Evolutionary conservation across 2,113 vertebrate species (phyloP), one percentile per base, ranked within the genome.

Genomic region (Pterocles gutturalis): DNA sequence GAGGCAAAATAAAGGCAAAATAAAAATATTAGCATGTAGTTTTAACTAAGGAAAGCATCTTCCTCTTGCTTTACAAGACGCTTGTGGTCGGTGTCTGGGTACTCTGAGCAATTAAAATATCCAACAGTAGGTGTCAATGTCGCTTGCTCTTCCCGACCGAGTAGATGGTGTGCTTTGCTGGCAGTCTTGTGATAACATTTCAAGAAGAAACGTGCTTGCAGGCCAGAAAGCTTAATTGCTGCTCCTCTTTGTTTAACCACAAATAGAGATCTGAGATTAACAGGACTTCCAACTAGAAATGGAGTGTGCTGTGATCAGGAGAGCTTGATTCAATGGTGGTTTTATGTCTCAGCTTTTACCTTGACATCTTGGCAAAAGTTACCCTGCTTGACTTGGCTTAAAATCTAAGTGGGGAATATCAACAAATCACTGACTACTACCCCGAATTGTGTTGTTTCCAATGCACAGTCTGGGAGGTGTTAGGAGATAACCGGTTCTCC

Each of bases 81-180:
- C 34, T 31, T 11, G 29, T 1, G 34, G 55, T 13, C 26, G 5
- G 51, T 1, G 38, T 17, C 25, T 53, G 57, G 31, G n/a, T 41
- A 3, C 58, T 46, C 10, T 2, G 48, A 33, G 95, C 79, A 94
- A 5, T 87, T 45, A 17, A 13, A 48, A 33, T 10, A 34, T 4
- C 77, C 28, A 58, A 43, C 96, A 45, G 91, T 48, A 95, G 96
- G 54, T 87, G 96, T 94, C 96, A 10, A 53, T 87, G 91, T 97
- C 93, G 93, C 28, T 83, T 45, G 84, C 81, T 87, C 14, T 71
- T 65, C 53, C 46, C 41, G 13, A 10, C 13, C 7, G 0, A 2
- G 25, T 0, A 11, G 11, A 3, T 4, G 5, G 3, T 19, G 20
- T 3, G 43, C 8, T 62, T 77, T 60, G 13, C 54, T 11, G 2